Conservation (phyloP, 2,113 vertebrate genomes). For the Thunnus maccoyii region DNA sequence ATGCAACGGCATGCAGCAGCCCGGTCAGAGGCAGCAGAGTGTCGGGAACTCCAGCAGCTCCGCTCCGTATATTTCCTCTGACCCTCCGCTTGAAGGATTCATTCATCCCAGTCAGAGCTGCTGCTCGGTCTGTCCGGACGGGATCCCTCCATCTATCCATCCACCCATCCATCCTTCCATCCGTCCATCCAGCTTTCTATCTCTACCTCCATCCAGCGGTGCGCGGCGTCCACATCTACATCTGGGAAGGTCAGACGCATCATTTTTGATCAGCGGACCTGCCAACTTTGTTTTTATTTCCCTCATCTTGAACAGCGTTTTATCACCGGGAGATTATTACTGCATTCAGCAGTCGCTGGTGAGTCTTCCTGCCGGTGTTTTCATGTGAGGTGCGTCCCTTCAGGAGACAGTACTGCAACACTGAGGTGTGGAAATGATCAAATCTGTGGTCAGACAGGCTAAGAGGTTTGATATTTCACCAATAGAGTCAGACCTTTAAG, state of each 20-base stretch:
- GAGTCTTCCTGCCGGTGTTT: constrained; percentile 52
- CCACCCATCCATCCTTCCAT: neutral
- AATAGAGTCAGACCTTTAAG: neutral
- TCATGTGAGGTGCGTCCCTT: constrained; percentile 5
- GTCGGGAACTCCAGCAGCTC: constrained; percentile 56
- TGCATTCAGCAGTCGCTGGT: constrained; percentile 45
- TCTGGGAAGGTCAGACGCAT: constrained; percentile 44
- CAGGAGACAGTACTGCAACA: constrained; percentile 25
- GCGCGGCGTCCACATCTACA: constrained; percentile 28
- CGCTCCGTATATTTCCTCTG: constrained; percentile 48
- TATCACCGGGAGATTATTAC: neutral
- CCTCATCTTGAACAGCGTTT: neutral
- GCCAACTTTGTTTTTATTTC: constrained; percentile 48
- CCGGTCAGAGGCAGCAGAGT: constrained; percentile 41
- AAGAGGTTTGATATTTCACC: neutral
- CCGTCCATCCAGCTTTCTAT: neutral
- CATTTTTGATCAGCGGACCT: constrained; percentile 23
- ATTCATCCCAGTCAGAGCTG: constrained; percentile 56
- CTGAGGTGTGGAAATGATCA: neutral
- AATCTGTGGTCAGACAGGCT: constrained; percentile 2
- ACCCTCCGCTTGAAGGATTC: constrained; percentile 30
- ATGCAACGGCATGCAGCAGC: constrained; percentile 56
- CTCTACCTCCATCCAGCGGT: constrained; percentile 8
- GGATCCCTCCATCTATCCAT: neutral
- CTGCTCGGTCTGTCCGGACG: constrained; percentile 20